Evolutionary conservation across 2,888 invertebrate species (phyloP).

Genomic region (Melanostoma scalare): DNA sequence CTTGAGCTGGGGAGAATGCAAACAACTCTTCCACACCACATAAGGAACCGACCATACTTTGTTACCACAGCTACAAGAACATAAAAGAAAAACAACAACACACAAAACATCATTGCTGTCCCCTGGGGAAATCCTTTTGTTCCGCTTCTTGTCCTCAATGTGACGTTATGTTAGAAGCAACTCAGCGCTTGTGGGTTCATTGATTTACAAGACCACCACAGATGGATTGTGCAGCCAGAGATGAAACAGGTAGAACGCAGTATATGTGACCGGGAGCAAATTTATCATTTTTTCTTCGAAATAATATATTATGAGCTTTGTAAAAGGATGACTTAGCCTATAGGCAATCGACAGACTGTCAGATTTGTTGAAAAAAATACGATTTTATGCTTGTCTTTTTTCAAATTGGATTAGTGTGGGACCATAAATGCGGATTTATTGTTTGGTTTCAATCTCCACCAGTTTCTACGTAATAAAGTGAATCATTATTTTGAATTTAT

Average conservation of each 20-base stretch:
- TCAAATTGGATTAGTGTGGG: constrained; percentile 60
- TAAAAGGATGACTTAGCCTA: constrained; percentile 56
- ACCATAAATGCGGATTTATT: constrained; percentile 48
- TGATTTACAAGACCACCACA: constrained; percentile 71
- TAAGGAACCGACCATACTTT: constrained; percentile 36
- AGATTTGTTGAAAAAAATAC: constrained; percentile 55
- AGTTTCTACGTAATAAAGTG: constrained; percentile 20
- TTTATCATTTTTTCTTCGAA: constrained; percentile 30
- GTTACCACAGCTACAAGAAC: constrained; percentile 23
- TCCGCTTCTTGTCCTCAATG: constrained; percentile 59
- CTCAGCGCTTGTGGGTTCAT: constrained; percentile 50
- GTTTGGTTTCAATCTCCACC: constrained; percentile 25
- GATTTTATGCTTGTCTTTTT: constrained; percentile 57
- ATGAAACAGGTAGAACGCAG: constrained; percentile 58
- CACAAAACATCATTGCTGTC: constrained; percentile 35
- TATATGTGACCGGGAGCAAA: constrained; percentile 65
- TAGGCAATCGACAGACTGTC: constrained; percentile 50
- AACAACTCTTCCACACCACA: constrained; percentile 46
- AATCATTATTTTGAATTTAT: constrained; percentile 1
- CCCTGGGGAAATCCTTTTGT: constrained; percentile 70
- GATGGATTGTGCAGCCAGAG: constrained; percentile 41
- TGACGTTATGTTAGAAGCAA: constrained; percentile 43
- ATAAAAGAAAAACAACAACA: constrained; percentile 45
- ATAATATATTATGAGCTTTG: constrained; percentile 65
- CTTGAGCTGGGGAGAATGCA: constrained; percentile 15